Percentiles rank a stretch among this genome's conserved stretches.
phyloP scores from a whole-genome alignment of 2,888 invertebrate genomes.

The Allophyes oxyacanthae region DNA sequence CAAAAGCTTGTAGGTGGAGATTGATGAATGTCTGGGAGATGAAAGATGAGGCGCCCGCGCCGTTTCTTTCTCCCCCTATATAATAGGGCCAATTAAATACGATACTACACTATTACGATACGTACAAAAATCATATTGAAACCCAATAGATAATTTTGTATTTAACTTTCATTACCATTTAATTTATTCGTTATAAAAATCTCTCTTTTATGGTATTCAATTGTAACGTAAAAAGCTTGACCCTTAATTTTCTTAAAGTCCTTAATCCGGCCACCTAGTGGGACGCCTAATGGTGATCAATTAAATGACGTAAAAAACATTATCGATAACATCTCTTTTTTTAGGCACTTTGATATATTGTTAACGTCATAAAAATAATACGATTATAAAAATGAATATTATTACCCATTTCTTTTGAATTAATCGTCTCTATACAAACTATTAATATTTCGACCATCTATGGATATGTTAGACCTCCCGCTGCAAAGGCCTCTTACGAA shows the following conservation, averaged over 20 bases:
- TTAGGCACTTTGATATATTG: conserved; percentile 53
- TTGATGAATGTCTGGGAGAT: conserved; percentile 37
- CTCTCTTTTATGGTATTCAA: background rate
- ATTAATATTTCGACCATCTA: conserved; percentile 76
- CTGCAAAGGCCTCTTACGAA: conserved; percentile 69
- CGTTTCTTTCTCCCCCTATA: conserved; percentile 15
- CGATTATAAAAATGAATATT: conserved; percentile 69
- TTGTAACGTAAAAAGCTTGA: conserved; percentile 6
- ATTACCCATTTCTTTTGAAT: conserved; percentile 69
- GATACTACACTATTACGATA: background rate
- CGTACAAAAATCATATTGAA: no score
- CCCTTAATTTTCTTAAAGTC: conserved; percentile 12
- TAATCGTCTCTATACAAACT: conserved; percentile 72
- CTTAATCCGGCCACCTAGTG: conserved; percentile 33
- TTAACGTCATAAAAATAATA: conserved; percentile 62
- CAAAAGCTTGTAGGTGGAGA: conserved; percentile 28
- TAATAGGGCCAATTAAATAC: no score
- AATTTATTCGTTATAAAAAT: background rate
- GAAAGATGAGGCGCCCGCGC: conserved; percentile 26
- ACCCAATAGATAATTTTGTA: conserved; percentile 5
- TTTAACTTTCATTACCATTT: conserved; percentile 16
- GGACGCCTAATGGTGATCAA: conserved; percentile 36
- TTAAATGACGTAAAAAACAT: conserved; percentile 42
- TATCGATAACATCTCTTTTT: conserved; percentile 35
- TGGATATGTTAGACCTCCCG: conserved; percentile 75